Base-by-base conservation (phyloP, 2,113 vertebrate species). In the Anguilla japonica region DNA sequence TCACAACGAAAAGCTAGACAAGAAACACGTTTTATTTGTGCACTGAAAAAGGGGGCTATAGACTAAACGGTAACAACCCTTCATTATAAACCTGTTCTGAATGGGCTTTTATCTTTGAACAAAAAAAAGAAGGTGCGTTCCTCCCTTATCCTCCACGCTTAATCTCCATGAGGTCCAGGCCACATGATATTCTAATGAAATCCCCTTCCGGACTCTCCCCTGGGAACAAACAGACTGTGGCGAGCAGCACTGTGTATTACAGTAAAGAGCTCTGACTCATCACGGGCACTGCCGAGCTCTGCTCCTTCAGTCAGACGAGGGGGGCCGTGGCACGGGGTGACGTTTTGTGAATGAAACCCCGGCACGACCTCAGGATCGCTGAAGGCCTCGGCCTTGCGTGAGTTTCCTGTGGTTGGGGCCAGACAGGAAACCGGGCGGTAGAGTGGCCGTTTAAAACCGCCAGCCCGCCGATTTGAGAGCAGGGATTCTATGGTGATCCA, bases 331-430 rank as follows among this genome's bases (percentile, higher is more conserved):
- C 26, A 20, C 26, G 26, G 22, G 50, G 50, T 67, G 60, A 67
- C 18, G 20, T 67, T 26, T 26, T 67, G 60, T 67, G 18, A 67
- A 67, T 26, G 60, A 13, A 75, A 75, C n/a, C n/a, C 56, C 26
- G 85, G 86, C 87, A 83, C 81, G 1, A 0, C 63, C 39, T 34
- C 83, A 8, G 3, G 0, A 87, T 0, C 29, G 5, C 79, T 87
- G 86, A 2, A 1, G 2, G 83, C 86, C n/a, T 3, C 79, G 84
- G 85, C 0, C 3, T 90, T 82, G 63, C 26, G 41, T 75, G 88
- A 87, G 88, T 3, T 46, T 84, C 40, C 40, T 87, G 89, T 41
- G 89, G 84, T 88, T 81, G 7, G 60, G 60, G 60, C 18, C 20
- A 67, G 60, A 26, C 60, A 67, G 22, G 18, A 26, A 67, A 67